Evolutionary conservation across 1,140 invertebrate species (phyloP).

Genomic region (Tetragonula clypearis): DNA sequence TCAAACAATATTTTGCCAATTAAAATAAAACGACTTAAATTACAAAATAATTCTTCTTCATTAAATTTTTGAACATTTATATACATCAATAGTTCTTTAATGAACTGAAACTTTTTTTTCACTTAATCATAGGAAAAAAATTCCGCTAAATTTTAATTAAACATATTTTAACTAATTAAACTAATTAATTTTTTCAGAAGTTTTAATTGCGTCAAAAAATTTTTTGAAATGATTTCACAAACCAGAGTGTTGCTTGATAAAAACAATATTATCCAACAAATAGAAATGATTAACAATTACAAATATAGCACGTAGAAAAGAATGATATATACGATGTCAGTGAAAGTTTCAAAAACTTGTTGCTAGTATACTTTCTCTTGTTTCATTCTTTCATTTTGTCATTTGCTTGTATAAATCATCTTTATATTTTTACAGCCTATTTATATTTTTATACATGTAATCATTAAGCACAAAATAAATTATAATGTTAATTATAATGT

Average conservation of each 20-base stretch:
- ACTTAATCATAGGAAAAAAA: not conserved
- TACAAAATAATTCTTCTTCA: not conserved
- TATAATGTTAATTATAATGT: not conserved
- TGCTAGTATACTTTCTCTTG: conserved; percentile 50
- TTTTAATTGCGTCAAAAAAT: not conserved
- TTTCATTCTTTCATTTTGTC: conserved; percentile 3
- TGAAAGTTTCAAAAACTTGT: conserved; percentile 48
- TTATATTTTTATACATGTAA: not conserved
- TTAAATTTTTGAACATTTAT: not conserved
- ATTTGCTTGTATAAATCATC: not conserved
- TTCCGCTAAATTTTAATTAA: not conserved
- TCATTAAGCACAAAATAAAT: not conserved
- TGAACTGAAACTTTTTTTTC: not conserved
- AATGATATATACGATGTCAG: conserved; percentile 1
- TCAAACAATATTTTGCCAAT: not conserved
- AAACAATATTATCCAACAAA: not conserved
- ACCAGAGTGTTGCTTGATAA: not conserved
- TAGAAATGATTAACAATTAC: not conserved
- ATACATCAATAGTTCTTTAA: conserved; percentile 7
- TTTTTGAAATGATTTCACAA: not conserved
- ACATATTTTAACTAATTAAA: conserved; percentile 18
- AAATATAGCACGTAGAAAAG: not conserved
- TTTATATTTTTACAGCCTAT: not conserved
- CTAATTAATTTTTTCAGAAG: not conserved
- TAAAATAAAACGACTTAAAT: too few relatives aligned